Evolutionary conservation across 2,113 vertebrate species (phyloP), one percentile per base, ranked within the genome.

Genomic region (Grus americana): DNA sequence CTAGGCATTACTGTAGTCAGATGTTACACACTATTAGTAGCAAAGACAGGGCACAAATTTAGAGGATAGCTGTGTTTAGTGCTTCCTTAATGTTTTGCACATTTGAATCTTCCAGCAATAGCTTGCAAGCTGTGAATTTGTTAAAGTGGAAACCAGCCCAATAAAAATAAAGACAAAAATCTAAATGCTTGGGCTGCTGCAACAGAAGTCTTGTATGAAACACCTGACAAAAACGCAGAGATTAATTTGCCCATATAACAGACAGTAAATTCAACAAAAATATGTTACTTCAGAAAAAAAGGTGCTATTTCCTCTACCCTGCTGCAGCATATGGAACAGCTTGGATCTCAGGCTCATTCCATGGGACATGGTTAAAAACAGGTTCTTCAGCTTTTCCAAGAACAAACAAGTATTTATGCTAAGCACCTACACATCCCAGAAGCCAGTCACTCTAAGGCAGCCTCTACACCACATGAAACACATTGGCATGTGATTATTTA

Each of bases 61-160:
- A 52, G 30, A 73, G 71, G 46, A 92, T 4, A 58, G 54, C 73
- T 87, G 55, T 65, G 80, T 91, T 91, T 62, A 72, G 44, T 65
- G 66, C 38, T 82, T 70, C 46, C 80, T 84, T 85, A 79, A 85
- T 85, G 80, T 27, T 92, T 59, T 81, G 73, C 86, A 87, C 23
- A 30, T 91, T 96, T 65, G 55, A 85, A 55, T 79, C 86, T 89
- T 90, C 84, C 91, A 97, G 94, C 78, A 61, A 95, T 26, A 85
- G 91, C 78, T 93, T 7, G 3, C 70, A 92, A 97, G 86, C 89
- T 96, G 96, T 92, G 94, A 97, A 96, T 95, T 97, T 97, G 96
- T 85, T 88, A 92, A 95, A 95, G 91, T 82, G 80, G 91, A 95
- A 97, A 87, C 34, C 54, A 73, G 62, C 89, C 94, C 94, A 96